phyloP scores from a whole-genome alignment of 2,113 vertebrate species.

The Cichladusa arquata region DNA sequence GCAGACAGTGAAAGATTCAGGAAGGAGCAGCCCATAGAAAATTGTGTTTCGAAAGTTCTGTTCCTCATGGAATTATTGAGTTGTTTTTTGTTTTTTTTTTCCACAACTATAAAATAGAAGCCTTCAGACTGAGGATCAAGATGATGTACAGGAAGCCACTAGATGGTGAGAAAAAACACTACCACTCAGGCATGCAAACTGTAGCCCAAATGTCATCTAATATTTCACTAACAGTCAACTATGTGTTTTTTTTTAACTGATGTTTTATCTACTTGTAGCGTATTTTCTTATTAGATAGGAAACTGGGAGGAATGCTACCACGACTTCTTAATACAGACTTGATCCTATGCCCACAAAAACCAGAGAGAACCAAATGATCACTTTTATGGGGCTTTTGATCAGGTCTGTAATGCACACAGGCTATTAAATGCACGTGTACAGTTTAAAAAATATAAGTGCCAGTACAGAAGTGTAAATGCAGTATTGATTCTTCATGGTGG shows the following conservation, averaged over 20 bases:
- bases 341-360: background rate
- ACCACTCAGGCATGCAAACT: background rate
- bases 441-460: background rate
- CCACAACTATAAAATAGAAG: background rate
- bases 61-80: background rate
- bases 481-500: background rate
- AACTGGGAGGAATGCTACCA: background rate
- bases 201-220: background rate
- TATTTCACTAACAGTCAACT: background rate
- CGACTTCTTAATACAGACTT: background rate
- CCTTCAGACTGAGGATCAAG: background rate
- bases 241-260: background rate
- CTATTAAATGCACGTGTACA: background rate
- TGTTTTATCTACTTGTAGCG: background rate
- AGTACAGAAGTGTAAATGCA: background rate
- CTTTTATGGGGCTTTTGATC: background rate
- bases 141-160: background rate
- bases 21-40: background rate
- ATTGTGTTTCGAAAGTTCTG: background rate
- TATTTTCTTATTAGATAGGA: background rate
- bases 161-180: background rate
- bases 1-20: background rate
- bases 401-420: background rate
- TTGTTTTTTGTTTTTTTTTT: background rate
- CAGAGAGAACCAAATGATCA: background rate